Conservation (phyloP, 1,140 invertebrate genomes). For the Leptopilina clavipes region DNA sequence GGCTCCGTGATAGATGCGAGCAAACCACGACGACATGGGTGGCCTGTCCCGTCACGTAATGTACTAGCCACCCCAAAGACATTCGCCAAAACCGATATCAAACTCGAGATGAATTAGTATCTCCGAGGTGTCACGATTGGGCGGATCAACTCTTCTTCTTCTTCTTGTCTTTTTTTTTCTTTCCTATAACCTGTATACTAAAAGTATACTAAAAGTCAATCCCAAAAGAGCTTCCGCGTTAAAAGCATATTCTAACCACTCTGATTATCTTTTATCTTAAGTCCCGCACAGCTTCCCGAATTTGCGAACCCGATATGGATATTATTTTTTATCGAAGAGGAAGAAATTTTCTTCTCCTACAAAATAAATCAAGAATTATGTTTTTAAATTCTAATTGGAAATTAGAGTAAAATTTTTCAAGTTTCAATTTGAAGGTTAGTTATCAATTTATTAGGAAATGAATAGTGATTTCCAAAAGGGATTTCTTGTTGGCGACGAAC, state of each 20-base stretch:
- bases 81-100: constrained; percentile 64
- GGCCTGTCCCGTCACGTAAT: constrained; percentile 69
- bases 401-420: too few relatives aligned
- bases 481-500: constrained; percentile 55
- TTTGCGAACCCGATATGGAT: background rate
- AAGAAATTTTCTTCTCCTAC: too few relatives aligned
- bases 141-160: constrained; percentile 1
- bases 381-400: too few relatives aligned
- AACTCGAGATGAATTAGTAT: constrained; percentile 52
- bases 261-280: background rate
- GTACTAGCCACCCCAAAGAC: constrained; percentile 73
- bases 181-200: background rate
- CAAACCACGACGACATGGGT: constrained; percentile 73
- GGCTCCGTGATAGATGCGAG: constrained; percentile 74
- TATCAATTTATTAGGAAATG: background rate
- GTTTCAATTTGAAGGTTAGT: too few relatives aligned
- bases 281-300: background rate
- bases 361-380: too few relatives aligned
- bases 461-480: background rate
- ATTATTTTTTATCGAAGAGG: too few relatives aligned
- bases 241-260: constrained; percentile 12
- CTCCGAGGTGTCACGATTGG: constrained; percentile 40
- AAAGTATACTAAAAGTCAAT: background rate
- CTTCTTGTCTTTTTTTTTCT: background rate
- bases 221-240: constrained; percentile 28